Percentiles rank a stretch among this genome's conserved stretches.
These are phyloP conservation scores for Euphydryas editha DNA, from an alignment of 2,888 invertebrate species.

Conservation along the genomic window DNA sequence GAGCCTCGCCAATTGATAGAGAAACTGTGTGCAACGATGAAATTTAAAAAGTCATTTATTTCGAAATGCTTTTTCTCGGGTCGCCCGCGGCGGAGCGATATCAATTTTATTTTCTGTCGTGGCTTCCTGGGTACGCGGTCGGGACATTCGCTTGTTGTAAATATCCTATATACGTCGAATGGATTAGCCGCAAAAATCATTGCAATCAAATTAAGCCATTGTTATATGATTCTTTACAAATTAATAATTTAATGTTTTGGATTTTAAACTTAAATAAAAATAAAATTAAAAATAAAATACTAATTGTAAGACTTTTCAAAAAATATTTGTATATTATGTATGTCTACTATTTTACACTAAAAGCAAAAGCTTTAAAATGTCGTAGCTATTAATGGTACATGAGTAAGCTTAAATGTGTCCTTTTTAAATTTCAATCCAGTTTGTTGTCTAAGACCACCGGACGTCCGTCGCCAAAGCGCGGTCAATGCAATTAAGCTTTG, in stretches of 20 bases:
- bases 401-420: conserved; percentile 50
- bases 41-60: conserved; percentile 84
- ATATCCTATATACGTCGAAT: conserved; percentile 41
- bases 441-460: conserved; percentile 71
- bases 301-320: no score
- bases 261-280: no score
- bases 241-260: not conserved
- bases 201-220: not conserved
- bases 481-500: conserved; percentile 80
- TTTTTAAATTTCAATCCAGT: conserved; percentile 77
- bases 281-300: no score
- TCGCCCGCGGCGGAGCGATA: conserved; percentile 78
- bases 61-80: conserved; percentile 82
- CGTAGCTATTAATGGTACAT: conserved; percentile 27
- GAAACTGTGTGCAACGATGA: conserved; percentile 84
- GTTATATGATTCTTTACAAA: not conserved
- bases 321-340: no score
- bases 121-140: conserved; percentile 60
- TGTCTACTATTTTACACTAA: not conserved
- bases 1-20: conserved; percentile 82
- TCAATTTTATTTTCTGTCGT: conserved; percentile 81
- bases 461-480: conserved; percentile 68
- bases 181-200: conserved; percentile 32
- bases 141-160: conserved; percentile 42
- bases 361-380: conserved; percentile 1